Evolutionary conservation across 2,888 invertebrate species (phyloP), one percentile per base, ranked within the genome.

Genomic region (Bimastos eiseni): DNA sequence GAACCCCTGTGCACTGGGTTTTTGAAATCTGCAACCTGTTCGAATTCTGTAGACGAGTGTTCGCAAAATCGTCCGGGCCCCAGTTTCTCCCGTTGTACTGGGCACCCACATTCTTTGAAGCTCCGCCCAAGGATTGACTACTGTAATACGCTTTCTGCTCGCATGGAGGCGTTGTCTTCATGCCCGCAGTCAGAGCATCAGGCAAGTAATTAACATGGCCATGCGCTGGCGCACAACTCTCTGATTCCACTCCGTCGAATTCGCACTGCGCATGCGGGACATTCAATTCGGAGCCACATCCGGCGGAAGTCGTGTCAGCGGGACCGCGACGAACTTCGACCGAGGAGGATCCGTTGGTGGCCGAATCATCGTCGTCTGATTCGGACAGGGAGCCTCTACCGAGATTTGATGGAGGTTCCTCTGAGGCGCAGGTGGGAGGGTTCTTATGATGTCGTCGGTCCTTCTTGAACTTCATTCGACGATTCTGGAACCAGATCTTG

Each of bases 401-500:
- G n/a, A 70, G 70, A 70, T 55, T 55, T 30, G 55, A 55, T 5
- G 70, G 70, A n/a, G 70, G 70, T 11, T 70, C 70, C 0, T n/a
- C 70, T 70, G 70, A 70, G n/a, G 70, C n/a, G n/a, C 19, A 11
- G 1, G 70, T n/a, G 70, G 70, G n/a, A n/a, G n/a, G 70, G n/a
- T 70, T 70, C 89, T 70, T 70, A n/a, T 70, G 70, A 70, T 70
- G 70, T 70, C 70, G 70, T 11, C 70, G 70, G 70, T 95, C 95
- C 92, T 95, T 95, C 92, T 95, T 95, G 92, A 93, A 94, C 92
- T 95, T 95, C 95, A 95, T 95, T 55, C 95, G 92, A 19, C 95
- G 93, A 91, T 95, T 95, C 99, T 99, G 99, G 95, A 99, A 99
- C 99, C 99, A 99, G 93, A 99, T 98, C 95, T 98, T 98, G 83